These are phyloP conservation scores for Aphrophora alni DNA, from an alignment of 2,888 invertebrate species.

Conservation along the genomic window DNA sequence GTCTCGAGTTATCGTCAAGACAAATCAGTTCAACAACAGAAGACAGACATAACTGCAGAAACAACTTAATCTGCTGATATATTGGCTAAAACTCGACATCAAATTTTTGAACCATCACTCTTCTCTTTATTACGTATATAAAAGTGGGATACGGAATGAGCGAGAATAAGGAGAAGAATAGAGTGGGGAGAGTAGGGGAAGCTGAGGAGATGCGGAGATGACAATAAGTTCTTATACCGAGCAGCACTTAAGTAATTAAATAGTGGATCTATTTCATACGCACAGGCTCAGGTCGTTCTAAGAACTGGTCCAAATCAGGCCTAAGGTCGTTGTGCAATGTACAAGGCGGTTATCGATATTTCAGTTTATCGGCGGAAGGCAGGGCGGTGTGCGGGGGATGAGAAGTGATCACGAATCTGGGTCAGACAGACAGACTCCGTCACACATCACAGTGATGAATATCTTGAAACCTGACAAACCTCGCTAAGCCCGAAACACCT, in stretches of 20 bases:
- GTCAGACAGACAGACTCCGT: not conserved
- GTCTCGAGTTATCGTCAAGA: no score
- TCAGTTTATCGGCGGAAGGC: no score
- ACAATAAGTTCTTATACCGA: not conserved
- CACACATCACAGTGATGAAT: not conserved
- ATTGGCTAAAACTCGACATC: no score
- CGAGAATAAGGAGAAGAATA: no score
- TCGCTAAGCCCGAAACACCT: not conserved
- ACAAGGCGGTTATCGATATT: no score
- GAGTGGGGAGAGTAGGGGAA: no score
- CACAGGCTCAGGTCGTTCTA: not conserved
- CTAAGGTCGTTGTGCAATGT: conserved; percentile 5
- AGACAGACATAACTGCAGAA: no score
- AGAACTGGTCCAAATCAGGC: not conserved
- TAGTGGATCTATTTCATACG: conserved; percentile 5
- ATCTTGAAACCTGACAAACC: not conserved
- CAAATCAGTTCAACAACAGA: no score
- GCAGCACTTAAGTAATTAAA: not conserved
- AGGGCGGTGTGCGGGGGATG: not conserved
- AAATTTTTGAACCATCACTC: no score
- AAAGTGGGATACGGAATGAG: no score
- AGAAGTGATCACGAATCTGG: not conserved
- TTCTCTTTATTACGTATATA: no score
- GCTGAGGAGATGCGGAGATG: not conserved
- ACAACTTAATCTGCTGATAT: no score